Evolutionary conservation across 2,888 invertebrate genomes (phyloP), one percentile per base, ranked within the genome.

Genomic region (Autographa pulchrina): DNA sequence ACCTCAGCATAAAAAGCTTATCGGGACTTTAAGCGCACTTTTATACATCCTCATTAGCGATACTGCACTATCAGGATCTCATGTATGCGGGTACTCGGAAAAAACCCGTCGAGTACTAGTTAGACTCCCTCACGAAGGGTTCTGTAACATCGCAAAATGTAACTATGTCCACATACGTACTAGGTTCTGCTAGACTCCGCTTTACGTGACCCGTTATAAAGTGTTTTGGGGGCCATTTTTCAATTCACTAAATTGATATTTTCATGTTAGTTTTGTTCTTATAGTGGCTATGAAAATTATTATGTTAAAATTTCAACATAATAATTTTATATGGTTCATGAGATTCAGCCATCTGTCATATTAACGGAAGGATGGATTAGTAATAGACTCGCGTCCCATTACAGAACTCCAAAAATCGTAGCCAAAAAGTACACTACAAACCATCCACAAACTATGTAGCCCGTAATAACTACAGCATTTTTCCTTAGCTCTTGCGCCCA

Each of bases 401-500:
- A 43, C 14, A 16, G 43, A 43, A 43, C 43, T 3, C 43, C 6
- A 43, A 43, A 35, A 14, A 43, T 41, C 13, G 41, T 13, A 41
- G 41, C 41, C 0, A 13, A 13, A 8, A 0, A 41, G 14, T 41
- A 41, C 41, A 14, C 14, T 13, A 41, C 14, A 9, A 43, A 43
- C 16, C 1, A 16, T 16, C 14, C 13, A 41, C 14, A 9, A 43
- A 43, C 16, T 5, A 16, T 16, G 43, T 43, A 43, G 4, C 43
- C 16, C 14, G 43, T 43, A 16, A 43, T 16, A 16, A 14, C 2
- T 43, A 16, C 43, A 14, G 41, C 38, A 56, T 80, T 64, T 60
- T 43, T 70, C 62, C 13, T 16, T 43, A 32, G 25, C 59, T 59
- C 59, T 80, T 71, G 68, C 73, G 58, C 41, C 69, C 81, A 78